Evolutionary conservation across 2,113 vertebrate species (phyloP).

Genomic region (Bothrops jararaca): DNA sequence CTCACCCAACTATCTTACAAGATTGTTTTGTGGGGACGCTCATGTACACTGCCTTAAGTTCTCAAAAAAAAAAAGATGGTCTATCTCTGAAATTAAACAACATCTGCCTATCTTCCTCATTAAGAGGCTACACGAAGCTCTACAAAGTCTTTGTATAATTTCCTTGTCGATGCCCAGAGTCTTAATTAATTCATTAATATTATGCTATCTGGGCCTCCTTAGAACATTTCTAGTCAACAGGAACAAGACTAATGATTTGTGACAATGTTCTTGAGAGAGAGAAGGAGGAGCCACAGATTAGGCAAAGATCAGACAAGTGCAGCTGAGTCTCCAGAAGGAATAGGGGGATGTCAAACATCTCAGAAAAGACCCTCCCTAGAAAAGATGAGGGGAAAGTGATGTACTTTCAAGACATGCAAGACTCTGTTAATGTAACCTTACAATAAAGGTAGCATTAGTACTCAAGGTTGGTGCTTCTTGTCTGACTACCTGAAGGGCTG

Average conservation of each 20-base stretch:
- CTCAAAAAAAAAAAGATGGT: neutral
- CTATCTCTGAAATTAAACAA: neutral
- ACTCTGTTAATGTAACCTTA: neutral
- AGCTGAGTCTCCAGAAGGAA: neutral
- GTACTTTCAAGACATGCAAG: neutral
- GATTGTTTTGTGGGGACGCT: neutral
- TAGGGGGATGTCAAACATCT: neutral
- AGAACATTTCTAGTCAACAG: neutral
- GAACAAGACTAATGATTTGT: neutral
- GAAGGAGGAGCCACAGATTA: neutral
- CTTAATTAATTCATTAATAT: neutral
- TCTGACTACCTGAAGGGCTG: neutral
- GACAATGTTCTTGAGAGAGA: neutral
- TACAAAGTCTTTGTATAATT: neutral
- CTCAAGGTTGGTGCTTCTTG: neutral
- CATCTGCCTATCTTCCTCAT: neutral
- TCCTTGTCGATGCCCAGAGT: neutral
- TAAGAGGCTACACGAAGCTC: neutral
- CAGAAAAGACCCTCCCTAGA: neutral
- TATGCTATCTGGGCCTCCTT: neutral
- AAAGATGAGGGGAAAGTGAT: neutral
- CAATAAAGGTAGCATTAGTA: neutral
- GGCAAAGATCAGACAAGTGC: neutral
- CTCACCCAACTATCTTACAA: neutral
- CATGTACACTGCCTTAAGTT: neutral